phyloP scores from a whole-genome alignment of 2,797 vertebrate genomes.

The Arrhamphus sclerolepis region DNA sequence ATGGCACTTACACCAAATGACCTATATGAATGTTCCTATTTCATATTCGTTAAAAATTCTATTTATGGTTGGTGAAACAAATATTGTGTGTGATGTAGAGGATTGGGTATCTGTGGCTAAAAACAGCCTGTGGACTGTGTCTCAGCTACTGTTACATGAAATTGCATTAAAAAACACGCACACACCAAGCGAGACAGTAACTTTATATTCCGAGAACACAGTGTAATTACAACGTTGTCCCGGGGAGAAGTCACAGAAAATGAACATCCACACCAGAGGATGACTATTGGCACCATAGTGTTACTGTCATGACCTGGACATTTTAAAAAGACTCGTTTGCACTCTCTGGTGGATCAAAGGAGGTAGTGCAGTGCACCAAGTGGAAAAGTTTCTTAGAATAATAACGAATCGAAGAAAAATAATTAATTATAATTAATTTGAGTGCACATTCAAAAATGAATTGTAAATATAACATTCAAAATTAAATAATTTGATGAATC shows the following conservation, averaged over 20 bases:
- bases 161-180: conserved; percentile 33
- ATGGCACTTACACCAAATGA: background rate
- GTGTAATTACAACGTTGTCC: conserved; percentile 33
- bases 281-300: conserved; percentile 19
- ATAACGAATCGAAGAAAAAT: background rate
- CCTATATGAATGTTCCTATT: background rate
- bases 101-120: conserved; percentile 5
- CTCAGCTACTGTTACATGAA: conserved; percentile 23
- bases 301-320: conserved; percentile 1
- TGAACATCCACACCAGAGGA: conserved; percentile 43
- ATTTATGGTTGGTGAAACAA: background rate
- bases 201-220: conserved; percentile 31
- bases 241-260: conserved; percentile 41
- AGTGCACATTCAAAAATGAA: background rate
- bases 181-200: conserved; percentile 39
- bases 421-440: accelerated
- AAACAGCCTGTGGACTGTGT: conserved; percentile 1
- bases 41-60: background rate
- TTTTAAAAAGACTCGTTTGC: conserved; percentile 4
- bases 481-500: no score
- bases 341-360: conserved; percentile 16
- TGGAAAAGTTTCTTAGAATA: background rate
- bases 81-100: conserved; percentile 2
- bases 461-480: background rate
- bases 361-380: background rate